Percentiles rank a stretch among this genome's conserved stretches.
phyloP scores from a whole-genome alignment of 2,888 invertebrate species.

The Saturnia japonica region DNA sequence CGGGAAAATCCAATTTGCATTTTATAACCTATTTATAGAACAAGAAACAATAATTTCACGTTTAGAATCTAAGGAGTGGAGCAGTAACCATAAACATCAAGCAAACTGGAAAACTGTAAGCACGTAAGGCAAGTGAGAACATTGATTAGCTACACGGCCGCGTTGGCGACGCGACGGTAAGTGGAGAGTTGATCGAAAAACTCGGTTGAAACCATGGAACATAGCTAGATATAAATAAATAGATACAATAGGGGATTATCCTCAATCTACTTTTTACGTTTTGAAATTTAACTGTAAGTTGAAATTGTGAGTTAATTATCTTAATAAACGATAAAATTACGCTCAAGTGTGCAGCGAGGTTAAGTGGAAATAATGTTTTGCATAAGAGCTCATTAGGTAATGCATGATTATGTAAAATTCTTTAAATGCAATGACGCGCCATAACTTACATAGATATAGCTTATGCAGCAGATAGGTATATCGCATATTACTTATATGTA shows the following conservation, averaged over 20 bases:
- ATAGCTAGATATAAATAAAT: neutral
- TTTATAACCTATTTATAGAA: too few relatives aligned
- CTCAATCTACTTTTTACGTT: neutral
- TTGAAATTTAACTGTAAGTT: neutral
- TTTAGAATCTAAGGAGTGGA: too few relatives aligned
- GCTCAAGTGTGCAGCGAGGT: constrained; percentile 16
- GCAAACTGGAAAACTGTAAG: too few relatives aligned
- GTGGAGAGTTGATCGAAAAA: too few relatives aligned
- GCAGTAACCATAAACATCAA: too few relatives aligned
- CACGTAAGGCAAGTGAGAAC: too few relatives aligned
- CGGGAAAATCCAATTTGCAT: too few relatives aligned
- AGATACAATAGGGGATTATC: neutral
- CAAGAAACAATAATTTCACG: too few relatives aligned
- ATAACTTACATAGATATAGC: neutral
- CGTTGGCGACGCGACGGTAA: too few relatives aligned
- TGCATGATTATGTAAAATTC: constrained; percentile 50
- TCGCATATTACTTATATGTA: constrained; percentile 7
- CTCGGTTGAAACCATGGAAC: too few relatives aligned
- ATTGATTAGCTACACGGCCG: too few relatives aligned
- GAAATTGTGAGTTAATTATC: neutral
- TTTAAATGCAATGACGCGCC: constrained; percentile 39
- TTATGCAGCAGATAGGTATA: constrained; percentile 1
- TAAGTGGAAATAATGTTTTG: constrained; percentile 42
- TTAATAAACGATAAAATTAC: neutral
- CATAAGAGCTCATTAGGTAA: constrained; percentile 49